These are phyloP conservation scores for Apodemia duryi DNA, from an alignment of 2,888 invertebrate genomes.

Conservation along the genomic window DNA sequence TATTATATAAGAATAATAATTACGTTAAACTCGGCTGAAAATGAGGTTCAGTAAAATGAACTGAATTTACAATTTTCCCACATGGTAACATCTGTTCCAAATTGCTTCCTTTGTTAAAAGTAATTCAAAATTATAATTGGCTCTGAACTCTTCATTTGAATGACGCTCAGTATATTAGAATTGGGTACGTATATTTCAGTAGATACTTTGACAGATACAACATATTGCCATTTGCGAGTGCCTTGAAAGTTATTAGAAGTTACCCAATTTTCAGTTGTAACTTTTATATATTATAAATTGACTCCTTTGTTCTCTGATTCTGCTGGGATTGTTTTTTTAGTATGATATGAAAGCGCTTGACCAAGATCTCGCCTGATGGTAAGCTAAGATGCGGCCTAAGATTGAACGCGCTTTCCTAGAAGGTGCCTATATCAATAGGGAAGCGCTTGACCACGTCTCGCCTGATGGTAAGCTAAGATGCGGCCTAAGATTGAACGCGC, in stretches of 20 bases:
- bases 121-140: constrained; percentile 57
- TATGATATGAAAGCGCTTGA: no score
- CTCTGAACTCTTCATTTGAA: constrained; percentile 30
- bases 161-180: constrained; percentile 22
- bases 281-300: no score
- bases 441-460: no score
- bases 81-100: constrained; percentile 33
- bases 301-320: no score
- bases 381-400: no score
- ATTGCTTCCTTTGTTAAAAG: constrained; percentile 49
- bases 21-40: background rate
- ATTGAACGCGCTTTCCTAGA: no score
- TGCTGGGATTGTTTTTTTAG: no score
- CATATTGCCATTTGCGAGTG: background rate
- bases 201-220: background rate
- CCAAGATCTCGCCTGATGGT: no score
- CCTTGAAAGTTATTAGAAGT: background rate
- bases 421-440: no score
- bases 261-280: constrained; percentile 17
- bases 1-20: background rate
- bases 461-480: no score
- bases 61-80: constrained; percentile 27
- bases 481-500: no score
- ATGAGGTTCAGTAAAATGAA: background rate
- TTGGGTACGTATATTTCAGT: background rate